phyloP scores from a whole-genome alignment of 2,113 vertebrate species.

The Cnemophilus loriae region DNA sequence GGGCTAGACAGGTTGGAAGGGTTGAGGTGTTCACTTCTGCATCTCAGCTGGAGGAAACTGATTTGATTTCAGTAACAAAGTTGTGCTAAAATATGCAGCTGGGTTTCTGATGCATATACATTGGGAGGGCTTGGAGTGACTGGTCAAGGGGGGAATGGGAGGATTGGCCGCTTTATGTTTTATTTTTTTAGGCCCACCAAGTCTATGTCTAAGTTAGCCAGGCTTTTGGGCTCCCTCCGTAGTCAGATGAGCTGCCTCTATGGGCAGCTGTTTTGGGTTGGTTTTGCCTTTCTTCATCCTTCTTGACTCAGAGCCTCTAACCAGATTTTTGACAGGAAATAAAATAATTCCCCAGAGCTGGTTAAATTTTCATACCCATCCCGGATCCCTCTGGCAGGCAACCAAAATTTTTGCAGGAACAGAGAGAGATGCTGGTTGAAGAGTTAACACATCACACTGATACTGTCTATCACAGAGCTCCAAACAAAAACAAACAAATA shows the following conservation, averaged over 20 bases:
- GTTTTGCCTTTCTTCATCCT: background rate
- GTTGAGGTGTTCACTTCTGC: background rate
- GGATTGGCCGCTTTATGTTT: background rate
- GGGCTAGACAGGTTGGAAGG: background rate
- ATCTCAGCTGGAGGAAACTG: background rate
- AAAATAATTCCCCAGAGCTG: background rate
- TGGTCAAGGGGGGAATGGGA: background rate
- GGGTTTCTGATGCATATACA: background rate
- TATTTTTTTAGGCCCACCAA: background rate
- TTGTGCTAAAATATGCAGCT: background rate
- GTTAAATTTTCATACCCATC: background rate
- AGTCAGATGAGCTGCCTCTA: background rate
- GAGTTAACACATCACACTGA: rapidly evolving
- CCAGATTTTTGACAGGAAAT: background rate
- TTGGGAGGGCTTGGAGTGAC: background rate
- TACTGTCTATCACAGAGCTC: background rate
- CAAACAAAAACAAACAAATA: background rate
- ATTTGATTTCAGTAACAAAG: background rate
- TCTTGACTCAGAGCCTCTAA: background rate
- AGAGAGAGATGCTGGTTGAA: background rate
- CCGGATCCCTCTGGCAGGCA: background rate
- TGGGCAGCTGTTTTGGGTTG: background rate
- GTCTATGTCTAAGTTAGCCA: background rate
- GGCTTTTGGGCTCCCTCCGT: background rate
- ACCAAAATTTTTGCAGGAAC: background rate